phyloP scores from a whole-genome alignment of 2,113 vertebrate species.

The Dromiciops gliroides region DNA sequence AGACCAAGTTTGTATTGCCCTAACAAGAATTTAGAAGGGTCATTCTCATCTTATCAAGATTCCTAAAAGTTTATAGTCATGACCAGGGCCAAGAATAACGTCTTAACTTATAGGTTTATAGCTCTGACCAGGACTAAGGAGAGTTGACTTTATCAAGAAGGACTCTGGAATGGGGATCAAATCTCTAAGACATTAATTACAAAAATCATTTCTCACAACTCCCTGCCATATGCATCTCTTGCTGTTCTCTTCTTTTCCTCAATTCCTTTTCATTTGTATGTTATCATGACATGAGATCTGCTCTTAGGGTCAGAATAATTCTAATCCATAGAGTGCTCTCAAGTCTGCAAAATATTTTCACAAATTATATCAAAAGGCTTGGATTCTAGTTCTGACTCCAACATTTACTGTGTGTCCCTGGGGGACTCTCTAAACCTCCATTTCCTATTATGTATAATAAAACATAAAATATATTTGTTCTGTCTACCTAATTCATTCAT shows the following conservation, averaged over 20 bases:
- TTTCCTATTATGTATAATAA: not conserved
- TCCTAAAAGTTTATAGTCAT: too few species aligned
- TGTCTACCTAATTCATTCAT: not conserved
- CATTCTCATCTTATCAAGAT: too few species aligned
- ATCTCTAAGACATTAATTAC: too few species aligned
- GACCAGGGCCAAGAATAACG: too few species aligned
- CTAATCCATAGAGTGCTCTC: not conserved
- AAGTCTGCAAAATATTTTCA: not conserved
- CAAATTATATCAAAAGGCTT: not conserved
- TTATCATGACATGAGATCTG: not conserved
- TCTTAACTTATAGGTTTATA: too few species aligned
- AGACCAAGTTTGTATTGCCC: too few species aligned
- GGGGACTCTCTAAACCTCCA: not conserved
- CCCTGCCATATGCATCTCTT: not conserved
- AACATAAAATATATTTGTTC: not conserved
- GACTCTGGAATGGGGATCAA: too few species aligned
- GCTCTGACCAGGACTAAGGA: too few species aligned
- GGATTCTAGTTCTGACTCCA: not conserved
- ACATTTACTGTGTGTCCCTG: not conserved
- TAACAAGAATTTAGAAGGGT: too few species aligned
- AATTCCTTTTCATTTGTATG: not conserved
- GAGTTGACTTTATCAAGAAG: too few species aligned
- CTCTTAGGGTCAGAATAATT: not conserved
- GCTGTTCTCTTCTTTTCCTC: not conserved
- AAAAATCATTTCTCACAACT: too few species aligned